phyloP scores from a whole-genome alignment of 2,797 vertebrate species.

The Trachops cirrhosus region DNA sequence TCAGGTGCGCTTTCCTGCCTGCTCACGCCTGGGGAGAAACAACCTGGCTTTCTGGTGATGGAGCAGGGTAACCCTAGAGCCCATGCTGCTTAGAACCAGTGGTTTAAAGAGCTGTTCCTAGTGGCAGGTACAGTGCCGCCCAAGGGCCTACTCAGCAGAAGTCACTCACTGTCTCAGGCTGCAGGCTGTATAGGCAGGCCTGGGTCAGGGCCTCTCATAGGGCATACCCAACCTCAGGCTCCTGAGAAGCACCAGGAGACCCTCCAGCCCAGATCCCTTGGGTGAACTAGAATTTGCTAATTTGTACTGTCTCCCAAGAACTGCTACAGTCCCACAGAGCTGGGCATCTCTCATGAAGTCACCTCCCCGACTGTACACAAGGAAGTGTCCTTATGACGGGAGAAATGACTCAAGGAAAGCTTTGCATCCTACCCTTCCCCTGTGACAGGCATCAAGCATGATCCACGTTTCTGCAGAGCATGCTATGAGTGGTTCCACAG shows the following conservation, averaged over 20 bases:
- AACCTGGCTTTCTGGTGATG: no score
- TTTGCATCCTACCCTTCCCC: neutral
- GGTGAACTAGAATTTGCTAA: neutral
- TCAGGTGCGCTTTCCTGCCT: neutral
- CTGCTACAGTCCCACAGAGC: neutral
- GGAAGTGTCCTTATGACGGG: accelerated
- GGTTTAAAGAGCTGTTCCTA: neutral
- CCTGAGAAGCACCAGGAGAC: neutral
- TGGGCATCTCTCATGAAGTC: neutral
- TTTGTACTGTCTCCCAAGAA: neutral
- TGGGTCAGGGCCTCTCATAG: neutral
- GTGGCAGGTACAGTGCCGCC: neutral
- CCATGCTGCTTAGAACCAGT: accelerated
- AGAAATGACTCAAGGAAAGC: neutral
- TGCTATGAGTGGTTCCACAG: constrained; percentile 30
- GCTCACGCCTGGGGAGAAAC: neutral
- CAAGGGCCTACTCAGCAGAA: no score
- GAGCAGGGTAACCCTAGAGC: neutral
- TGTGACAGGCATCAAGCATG: constrained; percentile 29
- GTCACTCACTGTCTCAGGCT: neutral
- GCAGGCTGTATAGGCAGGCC: neutral
- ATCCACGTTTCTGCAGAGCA: constrained; percentile 6
- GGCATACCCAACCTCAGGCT: neutral
- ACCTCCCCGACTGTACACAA: neutral
- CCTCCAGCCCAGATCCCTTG: neutral